Conservation (phyloP, 2,113 vertebrate species). For the Pterocles gutturalis region DNA sequence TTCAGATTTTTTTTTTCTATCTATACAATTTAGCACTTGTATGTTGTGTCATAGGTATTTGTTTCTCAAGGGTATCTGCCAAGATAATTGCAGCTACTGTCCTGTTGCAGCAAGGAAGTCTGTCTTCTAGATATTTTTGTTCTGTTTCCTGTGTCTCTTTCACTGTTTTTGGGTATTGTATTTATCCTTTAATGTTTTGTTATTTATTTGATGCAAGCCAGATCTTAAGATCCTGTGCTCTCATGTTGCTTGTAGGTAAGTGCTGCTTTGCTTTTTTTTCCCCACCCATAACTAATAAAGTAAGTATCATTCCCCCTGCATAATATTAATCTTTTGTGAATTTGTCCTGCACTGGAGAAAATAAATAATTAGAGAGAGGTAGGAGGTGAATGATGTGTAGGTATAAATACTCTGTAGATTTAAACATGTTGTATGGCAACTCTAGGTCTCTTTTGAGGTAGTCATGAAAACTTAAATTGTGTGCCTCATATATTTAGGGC, state of each 20-base stretch:
- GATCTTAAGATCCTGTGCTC: not conserved
- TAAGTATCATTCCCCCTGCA: not conserved
- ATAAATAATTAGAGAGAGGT: constrained; percentile 50
- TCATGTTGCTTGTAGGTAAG: not conserved
- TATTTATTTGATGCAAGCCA: not conserved
- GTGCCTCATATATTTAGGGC: constrained; percentile 70
- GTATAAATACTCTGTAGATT: constrained; percentile 60
- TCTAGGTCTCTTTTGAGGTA: constrained; percentile 65
- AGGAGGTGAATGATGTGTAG: constrained; percentile 23
- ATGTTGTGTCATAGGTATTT: not conserved
- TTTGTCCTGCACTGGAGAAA: constrained; percentile 17
- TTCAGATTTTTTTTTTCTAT: not conserved
- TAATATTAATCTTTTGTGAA: not conserved
- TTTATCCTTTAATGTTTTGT: not conserved
- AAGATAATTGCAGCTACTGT: not conserved
- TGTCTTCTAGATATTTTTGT: not conserved
- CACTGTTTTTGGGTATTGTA: not conserved
- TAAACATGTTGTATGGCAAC: constrained; percentile 53
- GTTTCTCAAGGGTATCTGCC: not conserved
- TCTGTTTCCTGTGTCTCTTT: not conserved
- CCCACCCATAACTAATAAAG: not conserved
- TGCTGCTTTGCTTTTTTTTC: not conserved
- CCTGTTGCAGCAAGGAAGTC: not conserved
- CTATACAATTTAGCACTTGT: not conserved
- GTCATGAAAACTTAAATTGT: constrained; percentile 69